Evolutionary conservation across 53 echinoderm and acorn worm genomes (phyloP).

Genomic region (Henricia sp.): DNA sequence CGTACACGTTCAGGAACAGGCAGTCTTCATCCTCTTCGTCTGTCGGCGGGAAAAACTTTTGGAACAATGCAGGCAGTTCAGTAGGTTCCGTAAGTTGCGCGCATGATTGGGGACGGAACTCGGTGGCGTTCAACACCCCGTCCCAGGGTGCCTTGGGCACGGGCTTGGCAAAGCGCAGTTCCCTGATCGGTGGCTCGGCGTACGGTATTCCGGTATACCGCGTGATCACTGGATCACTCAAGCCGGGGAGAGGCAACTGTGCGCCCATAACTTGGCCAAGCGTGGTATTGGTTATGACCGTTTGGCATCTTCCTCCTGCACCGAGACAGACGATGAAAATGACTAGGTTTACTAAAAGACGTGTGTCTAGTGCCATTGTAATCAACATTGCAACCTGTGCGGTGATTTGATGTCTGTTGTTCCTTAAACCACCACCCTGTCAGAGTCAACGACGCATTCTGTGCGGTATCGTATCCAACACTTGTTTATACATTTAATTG

Average conservation of each 20-base stretch:
- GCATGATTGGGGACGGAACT: constrained; percentile 38
- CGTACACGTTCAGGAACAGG: constrained; percentile 65
- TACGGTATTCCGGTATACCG: constrained; percentile 57
- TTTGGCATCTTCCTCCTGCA: not conserved
- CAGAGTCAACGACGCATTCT: too few relatives aligned
- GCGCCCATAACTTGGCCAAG: constrained; percentile 21
- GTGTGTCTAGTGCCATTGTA: too few relatives aligned
- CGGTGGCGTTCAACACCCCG: constrained; percentile 24
- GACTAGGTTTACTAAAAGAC: too few relatives aligned
- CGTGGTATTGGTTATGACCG: constrained; percentile 31
- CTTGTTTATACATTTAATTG: too few relatives aligned
- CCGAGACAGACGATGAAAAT: too few relatives aligned
- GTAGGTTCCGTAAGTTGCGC: constrained; percentile 20
- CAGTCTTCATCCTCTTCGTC: constrained; percentile 62
- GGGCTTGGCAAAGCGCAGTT: constrained; percentile 68
- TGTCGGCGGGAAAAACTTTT: not conserved
- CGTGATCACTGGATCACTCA: not conserved
- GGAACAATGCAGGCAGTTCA: constrained; percentile 5
- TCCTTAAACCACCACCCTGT: too few relatives aligned
- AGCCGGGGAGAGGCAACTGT: not conserved
- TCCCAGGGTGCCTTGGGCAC: constrained; percentile 45
- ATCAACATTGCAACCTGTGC: too few relatives aligned
- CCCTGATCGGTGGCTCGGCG: constrained; percentile 68
- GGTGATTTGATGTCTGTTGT: too few relatives aligned
- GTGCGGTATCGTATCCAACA: too few relatives aligned